Evolutionary conservation across 2,888 invertebrate genomes (phyloP), one percentile per base, ranked within the genome.

Genomic region (Dryococelus australis): DNA sequence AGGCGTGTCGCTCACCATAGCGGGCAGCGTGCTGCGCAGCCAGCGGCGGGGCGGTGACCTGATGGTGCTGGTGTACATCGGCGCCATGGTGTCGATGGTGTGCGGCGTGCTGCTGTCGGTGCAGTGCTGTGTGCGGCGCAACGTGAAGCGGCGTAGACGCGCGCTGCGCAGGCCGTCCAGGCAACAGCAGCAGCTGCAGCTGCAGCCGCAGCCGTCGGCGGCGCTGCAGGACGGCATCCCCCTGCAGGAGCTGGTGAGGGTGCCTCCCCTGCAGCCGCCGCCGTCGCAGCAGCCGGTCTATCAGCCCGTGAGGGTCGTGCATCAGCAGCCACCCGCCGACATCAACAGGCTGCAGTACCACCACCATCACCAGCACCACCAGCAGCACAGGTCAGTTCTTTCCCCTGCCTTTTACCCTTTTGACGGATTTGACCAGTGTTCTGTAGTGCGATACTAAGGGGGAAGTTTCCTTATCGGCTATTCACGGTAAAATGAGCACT

Each of bases 21-120:
- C 95, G 88, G 95, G 95, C 51, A 93, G 94, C 90, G 95, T 95
- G 24, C 91, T 95, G 88, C 93, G 95, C 93, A 85, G 94, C 89
- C 95, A 94, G 88, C 93, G 93, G 90, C 94, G 94, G n/a, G 94
- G 95, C 90, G 94, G 95, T 87, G 95, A 95, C 91, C 93, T 95
- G 43, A 94, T 95, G 90, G 95, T 95, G 84, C 92, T 95, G 90
- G 94, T 95, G 86, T 95, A 95, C 91, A 95, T 95, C 91, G 95
- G 95, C 92, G 93, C 94, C 89, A 92, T 95, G 84, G 93, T 95
- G 0, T 94, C 95, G 4, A 93, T 95, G 90, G 95, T 95, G 24
- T 95, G 95, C 90, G 93, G 93, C 9, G 93, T 95, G 16, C 92
- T 95, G 78, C 92, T 95, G 10, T 94, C 94, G 1, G 94, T 95